Percentiles rank a stretch among this genome's conserved stretches.
These are phyloP conservation scores for Acridotheres tristis DNA, from an alignment of 2,797 vertebrate genomes.

Conservation along the genomic window DNA sequence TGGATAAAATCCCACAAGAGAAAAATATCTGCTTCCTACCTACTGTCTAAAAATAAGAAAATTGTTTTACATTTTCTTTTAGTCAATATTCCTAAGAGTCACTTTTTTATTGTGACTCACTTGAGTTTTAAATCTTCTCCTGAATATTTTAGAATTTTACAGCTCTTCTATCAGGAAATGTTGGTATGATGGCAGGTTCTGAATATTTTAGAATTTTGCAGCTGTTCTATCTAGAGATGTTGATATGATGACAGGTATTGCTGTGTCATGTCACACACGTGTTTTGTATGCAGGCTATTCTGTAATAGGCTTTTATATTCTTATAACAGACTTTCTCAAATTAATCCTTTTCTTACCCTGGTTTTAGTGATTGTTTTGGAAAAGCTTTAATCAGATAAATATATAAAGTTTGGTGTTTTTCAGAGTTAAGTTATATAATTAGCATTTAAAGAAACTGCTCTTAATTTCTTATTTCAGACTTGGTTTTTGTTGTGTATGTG, in stretches of 20 bases:
- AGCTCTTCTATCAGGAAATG: background rate
- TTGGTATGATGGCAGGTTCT: background rate
- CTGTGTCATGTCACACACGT: background rate
- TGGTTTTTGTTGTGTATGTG: background rate
- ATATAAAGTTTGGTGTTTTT: background rate
- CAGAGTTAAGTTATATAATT: background rate
- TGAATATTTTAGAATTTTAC: slow-evolving; percentile 7
- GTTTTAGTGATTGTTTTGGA: background rate
- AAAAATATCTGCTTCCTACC: slow-evolving; percentile 30
- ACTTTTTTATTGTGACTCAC: slow-evolving; percentile 11
- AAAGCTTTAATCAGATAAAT: background rate
- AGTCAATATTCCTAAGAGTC: background rate
- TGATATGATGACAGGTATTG: background rate
- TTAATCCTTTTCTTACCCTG: background rate
- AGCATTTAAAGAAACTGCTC: background rate
- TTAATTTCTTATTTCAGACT: background rate
- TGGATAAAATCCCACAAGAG: background rate
- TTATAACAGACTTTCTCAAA: background rate
- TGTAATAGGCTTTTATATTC: background rate
- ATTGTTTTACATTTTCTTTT: slow-evolving; percentile 3
- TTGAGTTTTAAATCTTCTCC: background rate
- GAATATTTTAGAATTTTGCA: slow-evolving; percentile 3
- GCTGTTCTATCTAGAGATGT: background rate
- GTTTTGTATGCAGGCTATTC: background rate
- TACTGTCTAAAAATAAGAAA: slow-evolving; percentile 44